Percentiles rank a stretch among this genome's conserved stretches.
Conservation (phyloP, 2,797 vertebrate species). For the Sternotherus odoratus region DNA sequence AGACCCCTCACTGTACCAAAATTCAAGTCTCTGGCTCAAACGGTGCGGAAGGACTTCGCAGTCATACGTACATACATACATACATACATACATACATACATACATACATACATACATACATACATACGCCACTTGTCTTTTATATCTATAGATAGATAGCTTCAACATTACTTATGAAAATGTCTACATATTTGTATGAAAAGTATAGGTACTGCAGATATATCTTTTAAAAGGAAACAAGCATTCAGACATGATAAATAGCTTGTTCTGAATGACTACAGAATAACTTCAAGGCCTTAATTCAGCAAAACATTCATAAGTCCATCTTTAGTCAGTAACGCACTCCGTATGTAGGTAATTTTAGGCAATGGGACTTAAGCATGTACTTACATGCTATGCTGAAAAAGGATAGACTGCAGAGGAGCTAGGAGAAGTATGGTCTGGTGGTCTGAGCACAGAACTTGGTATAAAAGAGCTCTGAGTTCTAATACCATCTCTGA, state of each 20-base stretch:
- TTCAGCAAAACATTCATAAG: not conserved
- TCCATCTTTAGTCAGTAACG: not conserved
- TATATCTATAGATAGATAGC: too few relatives aligned
- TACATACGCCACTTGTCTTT: too few relatives aligned
- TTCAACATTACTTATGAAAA: not conserved
- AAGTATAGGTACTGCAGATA: not conserved
- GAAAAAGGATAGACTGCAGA: not conserved
- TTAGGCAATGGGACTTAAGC: not conserved
- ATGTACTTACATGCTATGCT: not conserved
- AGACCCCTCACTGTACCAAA: too few relatives aligned
- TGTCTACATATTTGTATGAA: not conserved
- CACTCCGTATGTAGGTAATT: not conserved
- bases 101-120: too few relatives aligned
- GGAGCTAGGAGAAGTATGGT: not conserved
- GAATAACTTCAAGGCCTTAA: not conserved
- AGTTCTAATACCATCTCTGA: not conserved
- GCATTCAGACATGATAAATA: fast-evolving
- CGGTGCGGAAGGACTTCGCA: too few relatives aligned
- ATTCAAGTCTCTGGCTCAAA: too few relatives aligned
- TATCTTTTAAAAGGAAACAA: not conserved
- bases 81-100: too few relatives aligned
- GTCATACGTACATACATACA: too few relatives aligned
- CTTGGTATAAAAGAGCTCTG: not conserved
- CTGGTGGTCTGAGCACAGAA: not conserved
- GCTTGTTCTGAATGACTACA: not conserved